Base-by-base conservation (phyloP, 2,113 vertebrate genomes). In the Tupaia tana region DNA sequence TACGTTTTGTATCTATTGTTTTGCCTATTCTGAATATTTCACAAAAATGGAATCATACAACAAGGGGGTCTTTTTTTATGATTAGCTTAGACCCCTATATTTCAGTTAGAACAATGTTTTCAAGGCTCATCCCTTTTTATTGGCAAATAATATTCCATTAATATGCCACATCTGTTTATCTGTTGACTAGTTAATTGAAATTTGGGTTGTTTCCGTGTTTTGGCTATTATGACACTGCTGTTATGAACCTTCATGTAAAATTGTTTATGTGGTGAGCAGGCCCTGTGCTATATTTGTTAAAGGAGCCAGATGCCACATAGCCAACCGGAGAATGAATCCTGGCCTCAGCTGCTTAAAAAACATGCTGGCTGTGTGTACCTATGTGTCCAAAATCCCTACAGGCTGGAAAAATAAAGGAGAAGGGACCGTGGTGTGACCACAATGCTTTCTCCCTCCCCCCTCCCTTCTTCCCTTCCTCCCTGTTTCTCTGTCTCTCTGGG, bases 11-110 rank as follows among this genome's bases (percentile, higher is more conserved):
- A 43, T 93, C 52, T 75, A 56, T 59, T 29, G 61, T 83, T 59
- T 59, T 91, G 56, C 20, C 84, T 85, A 90, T 18, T 91, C 14
- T 87, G 31, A 24, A 75, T 11, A 87, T 75, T 88, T 85, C 67
- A 56, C 66, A 73, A 66, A 80, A 94, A 89, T 73, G 56, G 8
- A 89, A 91, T 71, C 66, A 92, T n/a, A 78, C 11, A 78, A 7
- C 75, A 67, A 14, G 18, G 29, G 25, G 34, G 43, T 43, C 43
- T 43, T 8, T 59, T 87, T 95, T 90, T 80, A 54, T 81, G 66
- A 86, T 7, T 84, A 84, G 4, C 61, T 91, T 92, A 43, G 43
- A 43, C 3, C 43, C 3, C 43, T 43, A 43, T 43, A 80, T 83
- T 87, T 80, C 59, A 88, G 59, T 75, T 66, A 61, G 18, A 2